These are phyloP conservation scores for Excalfactoria chinensis DNA, from an alignment of 2,113 vertebrate species.

Conservation along the genomic window DNA sequence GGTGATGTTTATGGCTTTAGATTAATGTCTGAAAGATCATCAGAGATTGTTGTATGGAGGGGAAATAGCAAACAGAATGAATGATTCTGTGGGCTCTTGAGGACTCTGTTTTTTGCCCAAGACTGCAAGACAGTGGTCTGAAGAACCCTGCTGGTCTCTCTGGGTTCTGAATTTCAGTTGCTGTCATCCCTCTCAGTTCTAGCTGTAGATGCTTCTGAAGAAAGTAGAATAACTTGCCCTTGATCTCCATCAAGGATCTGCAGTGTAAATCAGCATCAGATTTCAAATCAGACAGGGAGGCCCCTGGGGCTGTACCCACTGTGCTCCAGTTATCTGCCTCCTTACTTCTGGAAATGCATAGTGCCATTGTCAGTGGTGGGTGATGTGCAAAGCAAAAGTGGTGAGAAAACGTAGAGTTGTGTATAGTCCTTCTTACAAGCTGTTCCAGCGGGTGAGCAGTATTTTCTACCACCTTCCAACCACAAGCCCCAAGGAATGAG, in stretches of 20 bases:
- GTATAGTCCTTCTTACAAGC: background rate
- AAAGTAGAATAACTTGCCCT: background rate
- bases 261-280: background rate
- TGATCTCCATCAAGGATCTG: background rate
- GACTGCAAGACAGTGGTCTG: background rate
- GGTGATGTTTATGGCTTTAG: background rate
- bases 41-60: background rate
- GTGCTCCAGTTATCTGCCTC: background rate
- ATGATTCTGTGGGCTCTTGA: background rate
- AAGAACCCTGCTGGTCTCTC: background rate
- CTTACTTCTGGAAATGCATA: background rate
- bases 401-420: background rate
- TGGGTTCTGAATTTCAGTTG: background rate
- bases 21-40: fast-evolving
- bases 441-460: background rate
- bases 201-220: background rate
- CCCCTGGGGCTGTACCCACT: background rate
- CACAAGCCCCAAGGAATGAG: background rate
- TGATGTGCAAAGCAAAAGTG: background rate
- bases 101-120: background rate
- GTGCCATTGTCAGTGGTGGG: background rate
- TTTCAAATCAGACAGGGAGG: background rate
- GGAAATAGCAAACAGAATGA: background rate
- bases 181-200: background rate
- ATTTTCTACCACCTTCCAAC: background rate